Evolutionary conservation across 2,797 vertebrate species (phyloP), one percentile per base, ranked within the genome.

Genomic region (Sparus aurata): DNA sequence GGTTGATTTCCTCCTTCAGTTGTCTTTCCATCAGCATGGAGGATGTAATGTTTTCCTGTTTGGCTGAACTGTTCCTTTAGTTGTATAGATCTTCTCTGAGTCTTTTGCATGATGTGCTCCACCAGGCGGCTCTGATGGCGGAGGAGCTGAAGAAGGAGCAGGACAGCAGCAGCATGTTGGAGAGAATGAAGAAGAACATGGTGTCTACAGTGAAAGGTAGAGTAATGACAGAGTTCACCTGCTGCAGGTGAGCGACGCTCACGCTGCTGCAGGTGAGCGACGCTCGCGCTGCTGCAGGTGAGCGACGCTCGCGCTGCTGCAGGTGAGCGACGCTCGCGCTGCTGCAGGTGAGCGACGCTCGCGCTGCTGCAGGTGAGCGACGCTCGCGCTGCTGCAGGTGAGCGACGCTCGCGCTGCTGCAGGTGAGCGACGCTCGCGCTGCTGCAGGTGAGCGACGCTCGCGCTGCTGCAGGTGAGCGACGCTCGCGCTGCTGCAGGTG

Each of bases 111-210:
- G 0, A 0, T 71, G 41, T 38, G 64, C 72, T 5, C 41, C 7
- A 34, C 2, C 85, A 94, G 93, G 93, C 93, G 0, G 88, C 92
- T 9, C 54, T 90, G 84, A 93, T 94, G 89, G 93, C 93, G 0
- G 93, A 94, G 86, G 93, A 94, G 83, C 83, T 94, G 83, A 93
- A 93, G 85, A 94, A 91, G 69, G 93, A 94, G 89, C 92, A 93
- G 87, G 92, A 94, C 86, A 90, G 81, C 84, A 80, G 88, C 82
- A 76, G 4, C 12, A 49, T 83, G 49, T 27, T 93, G 82, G 93
- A 92, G 75, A 90, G 91, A 10, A 86, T 89, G 70, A 93, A 92
- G 87, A 93, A 80, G 67, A 93, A 91, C 23, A 89, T 92, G 91
- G 85, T 86, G 73, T 77, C 68, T 0, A 89, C 90, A 0, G 87